Conservation (phyloP, 2,113 vertebrate species). For the Pseudorasbora parva region DNA sequence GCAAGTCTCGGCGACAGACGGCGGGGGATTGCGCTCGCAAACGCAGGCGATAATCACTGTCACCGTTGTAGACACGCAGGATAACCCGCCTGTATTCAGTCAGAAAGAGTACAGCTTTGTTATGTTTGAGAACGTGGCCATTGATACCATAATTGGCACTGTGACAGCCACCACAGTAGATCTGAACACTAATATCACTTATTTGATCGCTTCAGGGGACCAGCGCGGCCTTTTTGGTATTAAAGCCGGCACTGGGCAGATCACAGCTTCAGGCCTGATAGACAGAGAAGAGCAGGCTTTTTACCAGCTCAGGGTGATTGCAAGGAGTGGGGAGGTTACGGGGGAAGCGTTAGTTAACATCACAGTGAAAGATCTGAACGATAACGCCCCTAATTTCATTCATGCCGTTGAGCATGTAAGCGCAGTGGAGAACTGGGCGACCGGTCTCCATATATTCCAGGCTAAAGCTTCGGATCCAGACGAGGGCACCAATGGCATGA, state of each 20-base stretch:
- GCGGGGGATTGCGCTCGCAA: slow-evolving; percentile 85
- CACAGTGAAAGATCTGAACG: slow-evolving; percentile 95
- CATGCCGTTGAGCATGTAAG: slow-evolving; percentile 88
- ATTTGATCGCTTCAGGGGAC: slow-evolving; percentile 92
- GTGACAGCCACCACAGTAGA: slow-evolving; percentile 91
- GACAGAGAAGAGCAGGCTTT: slow-evolving; percentile 93
- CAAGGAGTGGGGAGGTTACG: slow-evolving; percentile 88
- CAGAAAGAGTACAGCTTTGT: slow-evolving; percentile 92
- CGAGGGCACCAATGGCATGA: slow-evolving; percentile 88
- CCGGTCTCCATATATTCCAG: slow-evolving; percentile 92
- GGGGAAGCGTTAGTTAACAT: slow-evolving; percentile 91
- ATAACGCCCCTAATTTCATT: slow-evolving; percentile 91
- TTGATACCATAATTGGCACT: slow-evolving; percentile 86
- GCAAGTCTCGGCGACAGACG: slow-evolving; percentile 88
- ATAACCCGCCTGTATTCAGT: slow-evolving; percentile 91
- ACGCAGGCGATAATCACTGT: slow-evolving; percentile 92
- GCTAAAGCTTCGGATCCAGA: slow-evolving; percentile 91
- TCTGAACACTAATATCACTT: slow-evolving; percentile 92
- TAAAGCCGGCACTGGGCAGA: slow-evolving; percentile 81
- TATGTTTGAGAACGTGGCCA: slow-evolving; percentile 93
- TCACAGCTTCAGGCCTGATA: slow-evolving; percentile 84
- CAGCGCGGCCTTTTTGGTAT: slow-evolving; percentile 88
- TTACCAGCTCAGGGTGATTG: slow-evolving; percentile 92
- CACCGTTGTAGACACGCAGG: slow-evolving; percentile 93
- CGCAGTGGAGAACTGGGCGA: slow-evolving; percentile 94